Evolutionary conservation across 1,140 invertebrate species (phyloP), one percentile per base, ranked within the genome.

Genomic region (Campoletis sonorensis): DNA sequence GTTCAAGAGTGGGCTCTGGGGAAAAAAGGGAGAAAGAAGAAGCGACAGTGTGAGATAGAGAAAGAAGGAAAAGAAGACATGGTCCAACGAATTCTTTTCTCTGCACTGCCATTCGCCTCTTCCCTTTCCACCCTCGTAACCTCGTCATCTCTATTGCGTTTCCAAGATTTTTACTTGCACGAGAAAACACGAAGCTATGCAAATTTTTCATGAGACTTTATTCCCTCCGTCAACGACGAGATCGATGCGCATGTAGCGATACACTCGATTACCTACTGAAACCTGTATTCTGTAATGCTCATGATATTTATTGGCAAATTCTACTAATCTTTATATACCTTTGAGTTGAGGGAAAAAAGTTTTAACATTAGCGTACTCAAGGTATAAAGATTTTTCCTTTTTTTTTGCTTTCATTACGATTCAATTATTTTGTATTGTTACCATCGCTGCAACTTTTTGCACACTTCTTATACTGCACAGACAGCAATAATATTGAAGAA

Each of bases 11-110:
- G 75, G 85, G 82, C 84, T 85, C 82, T 54, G 30, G 54, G 86
- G 85, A 82, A 83, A 86, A 67, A 67, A 8, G 15, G 13, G 23
- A 58, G 54, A 58, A 21, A 58, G 18, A 58, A 13, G 54, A 13
- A 45, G 40, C 13, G 40, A 45, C 40, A 45, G 40, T 45, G 40
- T 45, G 54, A 21, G 26, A 67, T 8, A 67, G 61, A 27, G 23
- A 27, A 27, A 67, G 61, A 67, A 26, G 15, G 26, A 58, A 23
- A 82, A 84, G 85, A 85, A 84, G 86, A 87, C 83, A 88, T 85
- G 87, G 86, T 87, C 86, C 86, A 85, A 81, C 85, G 82, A 87
- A 86, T 87, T 86, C 85, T 82, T 82, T 84, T 72, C 84, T 58
- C 51, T 58, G 51, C 67, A 45, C 84, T 82, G 54, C 80, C 64